phyloP scores from a whole-genome alignment of 2,797 vertebrate species.

The Nyctibius grandis region DNA sequence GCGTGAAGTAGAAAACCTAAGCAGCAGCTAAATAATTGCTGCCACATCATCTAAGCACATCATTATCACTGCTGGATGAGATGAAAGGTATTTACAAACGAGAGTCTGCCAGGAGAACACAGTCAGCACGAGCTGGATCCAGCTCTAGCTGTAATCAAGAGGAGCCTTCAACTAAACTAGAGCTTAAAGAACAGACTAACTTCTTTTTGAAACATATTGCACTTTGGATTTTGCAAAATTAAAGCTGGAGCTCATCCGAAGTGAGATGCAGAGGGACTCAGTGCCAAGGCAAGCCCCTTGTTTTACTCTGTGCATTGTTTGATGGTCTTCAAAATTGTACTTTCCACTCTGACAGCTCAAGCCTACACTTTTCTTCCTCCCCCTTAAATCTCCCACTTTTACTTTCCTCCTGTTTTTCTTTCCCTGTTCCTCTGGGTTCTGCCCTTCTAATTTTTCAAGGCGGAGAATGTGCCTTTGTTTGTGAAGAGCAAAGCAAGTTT shows the following conservation, averaged over 20 bases:
- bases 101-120: slow-evolving; percentile 42
- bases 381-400: neutral
- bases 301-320: neutral
- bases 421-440: neutral
- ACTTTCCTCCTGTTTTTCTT: slow-evolving; percentile 2
- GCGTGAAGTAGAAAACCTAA: neutral
- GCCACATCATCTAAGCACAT: slow-evolving; percentile 46
- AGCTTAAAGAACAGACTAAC: neutral
- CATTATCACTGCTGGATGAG: slow-evolving; percentile 26
- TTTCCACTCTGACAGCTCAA: neutral
- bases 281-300: neutral
- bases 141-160: slow-evolving; percentile 51
- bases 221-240: neutral
- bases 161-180: slow-evolving; percentile 1
- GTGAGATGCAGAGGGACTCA: neutral
- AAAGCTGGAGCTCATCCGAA: neutral
- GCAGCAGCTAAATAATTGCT: slow-evolving; percentile 34
- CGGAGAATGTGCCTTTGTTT: slow-evolving; percentile 21
- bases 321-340: neutral
- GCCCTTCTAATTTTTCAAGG: neutral
- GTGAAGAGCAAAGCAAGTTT: neutral
- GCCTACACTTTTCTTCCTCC: neutral
- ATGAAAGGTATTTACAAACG: slow-evolving; percentile 18
- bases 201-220: neutral
- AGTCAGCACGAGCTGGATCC: slow-evolving; percentile 7